A percentile compares a stretch with the other conserved stretches of the same genome.
Conservation (phyloP, 92 coral and sea anemone genomes). For the Micromussa lordhowensis region DNA sequence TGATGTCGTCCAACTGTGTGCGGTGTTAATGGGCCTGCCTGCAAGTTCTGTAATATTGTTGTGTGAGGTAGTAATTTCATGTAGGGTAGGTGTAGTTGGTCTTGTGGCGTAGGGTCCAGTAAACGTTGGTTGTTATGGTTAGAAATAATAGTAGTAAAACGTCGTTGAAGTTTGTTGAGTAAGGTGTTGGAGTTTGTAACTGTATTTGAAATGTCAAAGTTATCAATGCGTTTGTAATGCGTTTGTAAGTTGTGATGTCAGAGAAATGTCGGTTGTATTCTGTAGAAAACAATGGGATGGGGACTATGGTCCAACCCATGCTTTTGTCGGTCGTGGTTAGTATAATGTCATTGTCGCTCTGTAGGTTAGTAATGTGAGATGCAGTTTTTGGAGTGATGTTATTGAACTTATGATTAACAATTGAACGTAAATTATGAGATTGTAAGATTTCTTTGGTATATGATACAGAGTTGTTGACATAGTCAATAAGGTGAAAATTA, state of each 20-base stretch:
- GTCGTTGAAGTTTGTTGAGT: not conserved
- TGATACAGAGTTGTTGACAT: too few relatives aligned
- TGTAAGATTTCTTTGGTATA: too few relatives aligned
- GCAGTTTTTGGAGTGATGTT: not conserved
- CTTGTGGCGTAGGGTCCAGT: slow-evolving; percentile 8
- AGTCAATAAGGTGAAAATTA: too few relatives aligned
- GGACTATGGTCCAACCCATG: not conserved
- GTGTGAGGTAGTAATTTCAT: too few relatives aligned
- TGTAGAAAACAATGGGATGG: slow-evolving; percentile 11
- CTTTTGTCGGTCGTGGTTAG: slow-evolving; percentile 14
- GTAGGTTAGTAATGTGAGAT: not conserved
- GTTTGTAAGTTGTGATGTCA: not conserved
- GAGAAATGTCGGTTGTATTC: slow-evolving; percentile 26
- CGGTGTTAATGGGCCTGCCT: too few relatives aligned
- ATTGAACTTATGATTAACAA: not conserved
- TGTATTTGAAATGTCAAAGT: not conserved
- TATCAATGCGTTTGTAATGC: not conserved
- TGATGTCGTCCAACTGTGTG: too few relatives aligned
- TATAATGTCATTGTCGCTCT: not conserved
- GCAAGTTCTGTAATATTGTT: too few relatives aligned
- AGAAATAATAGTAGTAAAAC: slow-evolving; percentile 10
- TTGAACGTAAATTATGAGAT: not conserved
- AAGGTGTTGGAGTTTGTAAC: not conserved
- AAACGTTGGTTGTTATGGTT: not conserved
- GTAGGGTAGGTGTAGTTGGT: too few relatives aligned